These are phyloP conservation scores for Silurus glanis DNA, from an alignment of 2,113 vertebrate species.

Conservation along the genomic window DNA sequence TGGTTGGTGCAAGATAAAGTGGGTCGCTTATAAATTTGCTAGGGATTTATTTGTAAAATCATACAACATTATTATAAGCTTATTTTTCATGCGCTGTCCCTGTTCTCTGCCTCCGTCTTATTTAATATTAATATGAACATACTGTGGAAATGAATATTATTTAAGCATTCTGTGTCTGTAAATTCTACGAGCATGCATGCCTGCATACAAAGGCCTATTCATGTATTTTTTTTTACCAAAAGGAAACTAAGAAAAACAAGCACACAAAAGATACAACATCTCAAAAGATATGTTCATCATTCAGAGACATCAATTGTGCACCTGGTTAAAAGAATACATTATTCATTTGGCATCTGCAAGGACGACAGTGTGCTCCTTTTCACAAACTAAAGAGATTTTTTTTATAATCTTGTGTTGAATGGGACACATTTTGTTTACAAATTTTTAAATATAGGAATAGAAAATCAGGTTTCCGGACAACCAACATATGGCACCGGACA, in stretches of 20 bases:
- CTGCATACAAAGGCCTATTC: not conserved
- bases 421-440: not conserved
- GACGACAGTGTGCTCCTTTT: not conserved
- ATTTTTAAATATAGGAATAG: too few species aligned
- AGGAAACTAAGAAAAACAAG: not conserved
- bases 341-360: not conserved
- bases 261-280: not conserved
- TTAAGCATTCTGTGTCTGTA: not conserved
- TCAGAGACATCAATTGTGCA: not conserved
- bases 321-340: not conserved
- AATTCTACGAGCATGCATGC: not conserved
- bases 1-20: slow-evolving; percentile 21
- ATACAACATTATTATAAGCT: not conserved
- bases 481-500: too few species aligned
- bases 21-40: slow-evolving; percentile 24
- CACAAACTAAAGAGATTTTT: not conserved
- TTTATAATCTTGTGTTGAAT: not conserved
- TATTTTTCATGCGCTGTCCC: not conserved
- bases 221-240: not conserved
- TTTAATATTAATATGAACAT: not conserved
- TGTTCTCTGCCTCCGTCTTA: not conserved
- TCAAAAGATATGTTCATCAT: not conserved
- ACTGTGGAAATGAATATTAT: not conserved
- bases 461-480: too few species aligned
- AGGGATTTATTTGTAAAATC: not conserved